These are phyloP conservation scores for Lasioglossum oenotherae DNA, from an alignment of 2,888 invertebrate genomes.

Conservation along the genomic window DNA sequence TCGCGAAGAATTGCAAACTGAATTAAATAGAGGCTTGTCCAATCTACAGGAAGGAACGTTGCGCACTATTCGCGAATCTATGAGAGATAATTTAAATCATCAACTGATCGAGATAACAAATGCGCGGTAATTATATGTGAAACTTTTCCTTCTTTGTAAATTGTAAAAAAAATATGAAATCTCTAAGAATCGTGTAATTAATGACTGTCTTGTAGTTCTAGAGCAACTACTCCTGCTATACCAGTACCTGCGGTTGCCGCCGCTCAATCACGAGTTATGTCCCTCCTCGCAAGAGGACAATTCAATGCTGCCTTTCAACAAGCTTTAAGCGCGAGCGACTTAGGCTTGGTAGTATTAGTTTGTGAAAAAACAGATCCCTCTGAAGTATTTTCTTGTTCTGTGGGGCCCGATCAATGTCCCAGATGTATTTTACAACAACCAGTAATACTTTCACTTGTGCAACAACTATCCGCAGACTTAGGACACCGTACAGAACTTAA, in stretches of 20 bases:
- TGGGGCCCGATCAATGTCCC: conserved; percentile 85
- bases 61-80: conserved; percentile 79
- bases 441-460: conserved; percentile 95
- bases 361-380: conserved; percentile 94
- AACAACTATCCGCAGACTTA: conserved; percentile 96
- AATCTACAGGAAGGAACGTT: conserved; percentile 78
- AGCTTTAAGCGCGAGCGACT: conserved; percentile 95
- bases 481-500: conserved; percentile 93
- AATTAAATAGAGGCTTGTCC: conserved; percentile 76
- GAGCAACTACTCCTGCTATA: conserved; percentile 91
- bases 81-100: conserved; percentile 81
- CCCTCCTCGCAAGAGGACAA: conserved; percentile 87
- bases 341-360: conserved; percentile 93
- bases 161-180: conserved; percentile 61
- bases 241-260: conserved; percentile 83
- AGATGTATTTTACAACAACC: conserved; percentile 93
- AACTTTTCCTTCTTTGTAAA: background rate
- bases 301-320: conserved; percentile 95
- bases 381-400: conserved; percentile 88
- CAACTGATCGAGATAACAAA: conserved; percentile 81
- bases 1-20: conserved; percentile 79
- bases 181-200: conserved; percentile 23
- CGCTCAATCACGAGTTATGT: conserved; percentile 79
- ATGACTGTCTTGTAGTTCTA: conserved; percentile 86
- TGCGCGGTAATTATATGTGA: conserved; percentile 73